Percentiles rank a stretch among this genome's conserved stretches.
Evolutionary conservation across 2,888 invertebrate genomes (phyloP).

Genomic region (Cremastinae sp.): DNA sequence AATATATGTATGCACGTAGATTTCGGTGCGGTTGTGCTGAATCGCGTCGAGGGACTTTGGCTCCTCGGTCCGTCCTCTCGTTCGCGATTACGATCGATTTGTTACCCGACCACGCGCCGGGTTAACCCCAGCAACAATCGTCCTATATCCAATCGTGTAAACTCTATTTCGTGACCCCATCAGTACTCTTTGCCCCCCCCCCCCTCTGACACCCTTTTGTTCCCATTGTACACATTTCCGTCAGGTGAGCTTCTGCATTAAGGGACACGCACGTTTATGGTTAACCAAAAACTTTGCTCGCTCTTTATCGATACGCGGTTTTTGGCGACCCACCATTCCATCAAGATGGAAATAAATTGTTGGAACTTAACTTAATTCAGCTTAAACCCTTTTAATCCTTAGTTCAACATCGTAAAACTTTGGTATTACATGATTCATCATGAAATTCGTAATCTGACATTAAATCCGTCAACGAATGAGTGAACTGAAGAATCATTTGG

Average conservation of each 20-base stretch:
- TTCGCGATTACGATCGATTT: slow-evolving; percentile 72
- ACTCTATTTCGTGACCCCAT: slow-evolving; percentile 32
- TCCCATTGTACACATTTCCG: neutral
- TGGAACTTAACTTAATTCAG: no score
- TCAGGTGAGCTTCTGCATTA: slow-evolving; percentile 4
- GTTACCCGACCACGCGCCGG: slow-evolving; percentile 59
- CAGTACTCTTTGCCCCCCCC: neutral
- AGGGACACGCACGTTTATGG: neutral
- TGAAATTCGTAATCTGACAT: no score
- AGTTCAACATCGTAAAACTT: no score
- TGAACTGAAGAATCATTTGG: slow-evolving; percentile 11
- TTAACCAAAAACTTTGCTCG: neutral
- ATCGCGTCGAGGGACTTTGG: slow-evolving; percentile 26
- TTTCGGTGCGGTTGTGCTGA: slow-evolving; percentile 26
- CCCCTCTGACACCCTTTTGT: slow-evolving; percentile 1
- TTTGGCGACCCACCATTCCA: no score
- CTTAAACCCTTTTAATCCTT: no score
- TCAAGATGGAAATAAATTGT: no score
- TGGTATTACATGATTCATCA: no score
- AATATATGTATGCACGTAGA: neutral
- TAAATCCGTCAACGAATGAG: neutral
- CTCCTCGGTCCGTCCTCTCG: neutral
- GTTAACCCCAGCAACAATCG: slow-evolving; percentile 43
- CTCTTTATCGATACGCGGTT: neutral
- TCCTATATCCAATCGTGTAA: slow-evolving; percentile 46